Evolutionary conservation across 2,113 vertebrate species (phyloP).

Genomic region (Dendrocopos noguchii): DNA sequence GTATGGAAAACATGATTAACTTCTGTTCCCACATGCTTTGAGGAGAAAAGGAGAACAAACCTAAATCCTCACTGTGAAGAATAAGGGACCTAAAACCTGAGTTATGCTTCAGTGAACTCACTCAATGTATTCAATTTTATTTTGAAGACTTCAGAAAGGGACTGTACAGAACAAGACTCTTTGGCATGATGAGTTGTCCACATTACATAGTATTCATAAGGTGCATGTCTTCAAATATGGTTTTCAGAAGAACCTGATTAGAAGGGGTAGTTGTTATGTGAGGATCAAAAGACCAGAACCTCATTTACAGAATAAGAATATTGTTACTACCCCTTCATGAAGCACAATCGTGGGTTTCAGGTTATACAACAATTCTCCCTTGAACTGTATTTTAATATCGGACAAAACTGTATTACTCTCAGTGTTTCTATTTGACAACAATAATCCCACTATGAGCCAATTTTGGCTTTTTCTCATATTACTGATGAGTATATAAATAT

Average conservation of each 20-base stretch:
- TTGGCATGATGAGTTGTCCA: neutral
- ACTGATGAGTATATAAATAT: neutral
- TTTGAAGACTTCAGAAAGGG: neutral
- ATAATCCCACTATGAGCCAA: neutral
- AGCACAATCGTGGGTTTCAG: neutral
- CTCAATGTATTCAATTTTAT: neutral
- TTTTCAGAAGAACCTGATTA: neutral
- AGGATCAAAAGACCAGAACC: neutral
- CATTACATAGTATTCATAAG: neutral
- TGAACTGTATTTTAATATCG: neutral
- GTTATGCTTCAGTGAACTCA: neutral
- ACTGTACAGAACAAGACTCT: neutral
- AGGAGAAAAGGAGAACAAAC: neutral
- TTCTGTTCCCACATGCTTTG: neutral
- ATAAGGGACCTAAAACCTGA: neutral
- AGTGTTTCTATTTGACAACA: neutral
- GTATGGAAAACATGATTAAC: neutral
- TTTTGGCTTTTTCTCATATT: neutral
- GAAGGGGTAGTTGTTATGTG: neutral
- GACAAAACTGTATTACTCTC: neutral
- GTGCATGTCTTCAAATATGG: accelerated
- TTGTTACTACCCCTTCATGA: neutral
- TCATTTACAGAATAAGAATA: neutral
- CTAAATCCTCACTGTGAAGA: neutral
- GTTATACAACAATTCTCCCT: neutral